Base-by-base conservation (phyloP, 2,888 invertebrate species). In the Poecilus cupreus region DNA sequence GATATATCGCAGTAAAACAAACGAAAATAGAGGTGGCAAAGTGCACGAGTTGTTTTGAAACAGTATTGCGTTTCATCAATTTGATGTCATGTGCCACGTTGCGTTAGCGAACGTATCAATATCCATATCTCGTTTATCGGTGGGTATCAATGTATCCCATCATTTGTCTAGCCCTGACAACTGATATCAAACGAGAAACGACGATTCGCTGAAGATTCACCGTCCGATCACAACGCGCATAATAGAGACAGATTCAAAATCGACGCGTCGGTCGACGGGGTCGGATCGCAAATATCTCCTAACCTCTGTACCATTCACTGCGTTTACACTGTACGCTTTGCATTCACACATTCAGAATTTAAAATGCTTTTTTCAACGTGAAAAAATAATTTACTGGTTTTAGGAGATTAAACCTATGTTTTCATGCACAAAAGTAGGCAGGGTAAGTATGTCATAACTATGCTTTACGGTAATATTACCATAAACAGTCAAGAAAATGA, bases 221-320 rank as follows among this genome's bases (percentile, higher is more conserved):
- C 20, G 24, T 4, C 32, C 37, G 70, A 70, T 32, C 16, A 32
- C 26, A 37, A 54, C 51, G 22, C 76, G 77, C 20, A 83, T 84
- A 84, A 84, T 83, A 82, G 82, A 84, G 83, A 83, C 82, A 83
- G 82, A 83, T 83, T 80, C 82, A 81, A 83, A 83, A 83, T 83
- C 83, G 83, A 81, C 64, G 51, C 51, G 16, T 8, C 32, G 18
- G 3, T 16, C 11, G 64, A 37, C 37, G 37, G 64, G 37, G 37
- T 68, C 32, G 0, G 13, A 26, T 24, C 24, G 32, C 26, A 32
- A 32, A 68, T 68, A 32, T 68, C 64, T 13, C 18, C 51, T 18
- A 39, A 68, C 64, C 64, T 68, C 18, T 68, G 64, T 68, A 6
- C 51, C 37, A 68, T 68, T 18, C 32, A 32, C 64, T 37, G 37